Percentiles rank a stretch among this genome's conserved stretches.
phyloP scores from a whole-genome alignment of 2,888 invertebrate species.

The Conchocele bisecta region DNA sequence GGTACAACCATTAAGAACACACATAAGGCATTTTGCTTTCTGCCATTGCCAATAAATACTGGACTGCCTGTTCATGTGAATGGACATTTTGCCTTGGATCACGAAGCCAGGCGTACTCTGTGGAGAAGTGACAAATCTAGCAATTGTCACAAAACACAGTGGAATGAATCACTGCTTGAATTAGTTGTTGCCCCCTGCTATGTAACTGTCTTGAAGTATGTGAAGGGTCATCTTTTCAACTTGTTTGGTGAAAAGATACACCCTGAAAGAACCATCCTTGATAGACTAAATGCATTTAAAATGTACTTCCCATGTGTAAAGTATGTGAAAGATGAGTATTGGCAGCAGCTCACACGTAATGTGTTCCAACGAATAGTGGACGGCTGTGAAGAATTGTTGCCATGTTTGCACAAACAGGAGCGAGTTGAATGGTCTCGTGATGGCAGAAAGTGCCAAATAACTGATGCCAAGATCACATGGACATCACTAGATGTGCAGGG shows the following conservation, averaged over 20 bases:
- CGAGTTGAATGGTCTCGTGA: too few relatives aligned
- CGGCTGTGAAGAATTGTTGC: neutral
- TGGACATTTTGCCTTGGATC: constrained; percentile 74
- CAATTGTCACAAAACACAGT: constrained; percentile 48
- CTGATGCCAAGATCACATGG: too few relatives aligned
- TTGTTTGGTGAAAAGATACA: neutral
- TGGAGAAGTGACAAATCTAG: constrained; percentile 43
- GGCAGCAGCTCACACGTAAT: constrained; percentile 13
- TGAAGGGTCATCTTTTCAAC: constrained; percentile 21
- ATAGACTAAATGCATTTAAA: neutral
- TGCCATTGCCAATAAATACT: constrained; percentile 74
- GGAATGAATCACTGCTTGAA: constrained; percentile 71
- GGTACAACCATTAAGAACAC: neutral
- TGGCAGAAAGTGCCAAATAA: too few relatives aligned
- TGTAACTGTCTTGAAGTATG: constrained; percentile 37
- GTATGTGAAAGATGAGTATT: constrained; percentile 15
- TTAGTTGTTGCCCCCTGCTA: constrained; percentile 72
- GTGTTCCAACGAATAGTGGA: constrained; percentile 4
- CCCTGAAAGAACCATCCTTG: neutral
- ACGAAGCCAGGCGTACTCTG: constrained; percentile 65
- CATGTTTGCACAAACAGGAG: neutral
- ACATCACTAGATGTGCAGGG: too few relatives aligned
- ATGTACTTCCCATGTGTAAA: constrained; percentile 23
- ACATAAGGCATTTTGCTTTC: constrained; percentile 57
- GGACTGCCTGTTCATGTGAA: constrained; percentile 75